Evolutionary conservation across 2,888 invertebrate species (phyloP), one percentile per base, ranked within the genome.

Genomic region (Ichneumoninae sp.): DNA sequence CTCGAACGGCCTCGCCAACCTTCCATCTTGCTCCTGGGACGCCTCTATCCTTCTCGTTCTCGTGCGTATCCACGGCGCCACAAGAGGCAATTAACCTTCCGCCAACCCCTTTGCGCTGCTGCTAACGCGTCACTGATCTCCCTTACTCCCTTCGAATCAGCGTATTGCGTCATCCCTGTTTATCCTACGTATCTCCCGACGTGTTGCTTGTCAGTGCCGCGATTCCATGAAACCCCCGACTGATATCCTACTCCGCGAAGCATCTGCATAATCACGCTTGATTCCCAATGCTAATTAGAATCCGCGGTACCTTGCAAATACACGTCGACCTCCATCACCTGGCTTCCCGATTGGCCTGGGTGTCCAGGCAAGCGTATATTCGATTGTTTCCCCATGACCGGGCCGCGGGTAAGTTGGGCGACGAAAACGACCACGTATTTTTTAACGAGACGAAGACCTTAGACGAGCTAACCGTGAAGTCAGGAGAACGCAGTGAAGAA

Each of bases 211-310:
- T 72, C 47, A 74, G 69, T 66, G 68, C 81, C 78, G 82, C 78
- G 82, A 81, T 85, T 84, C 72, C 80, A 71, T 78, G 40, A 66
- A 78, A 78, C 71, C 71, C 77, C 65, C 57, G 36, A 54, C 83
- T 76, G 75, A 71, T 82, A 84, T 74, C 81, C 83, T 69, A 81
- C 89, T 89, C 88, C 84, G 89, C 90, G 90, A 90, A 89, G 89
- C 92, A 90, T 93, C 91, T 92, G 91, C 92, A 93, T 92, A 93
- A 93, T 93, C 91, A 91, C 91, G 90, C 90, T 88, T 89, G 91
- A 92, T 92, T 92, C 91, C 92, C 91, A 90, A 92, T 92, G 93
- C 93, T 93, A 93, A 93, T 93, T 92, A 93, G 91, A 91, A 89
- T 90, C 89, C 89, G 87, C 88, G 89, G 90, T 88, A 89, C 89